Percentiles rank a stretch among this genome's conserved stretches.
Conservation (phyloP, 2,797 vertebrate genomes). For the Coregonus suidteri region DNA sequence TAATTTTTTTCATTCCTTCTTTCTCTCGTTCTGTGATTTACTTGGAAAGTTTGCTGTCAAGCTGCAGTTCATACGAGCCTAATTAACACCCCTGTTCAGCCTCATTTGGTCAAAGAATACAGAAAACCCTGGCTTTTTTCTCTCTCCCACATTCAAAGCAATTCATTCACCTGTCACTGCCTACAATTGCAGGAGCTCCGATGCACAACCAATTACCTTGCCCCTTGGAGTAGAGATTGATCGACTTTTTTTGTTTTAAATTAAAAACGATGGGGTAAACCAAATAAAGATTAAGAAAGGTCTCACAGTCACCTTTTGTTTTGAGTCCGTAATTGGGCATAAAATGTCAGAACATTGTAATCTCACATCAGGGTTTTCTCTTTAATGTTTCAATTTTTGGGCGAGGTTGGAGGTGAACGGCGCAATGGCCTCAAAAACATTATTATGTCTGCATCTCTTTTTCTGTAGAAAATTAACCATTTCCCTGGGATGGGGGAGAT, state of each 20-base stretch:
- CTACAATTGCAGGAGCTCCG: slow-evolving; percentile 71
- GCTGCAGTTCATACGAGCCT: slow-evolving; percentile 78
- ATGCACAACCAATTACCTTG: slow-evolving; percentile 87
- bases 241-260: slow-evolving; percentile 70
- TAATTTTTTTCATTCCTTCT: neutral
- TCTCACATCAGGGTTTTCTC: slow-evolving; percentile 77
- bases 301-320: slow-evolving; percentile 82
- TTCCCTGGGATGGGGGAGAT: slow-evolving; percentile 99
- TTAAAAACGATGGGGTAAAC: slow-evolving; percentile 74
- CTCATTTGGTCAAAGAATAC: slow-evolving; percentile 84
- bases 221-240: slow-evolving; percentile 80
- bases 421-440: slow-evolving; percentile 75
- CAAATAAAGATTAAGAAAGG: slow-evolving; percentile 82
- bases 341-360: slow-evolving; percentile 84
- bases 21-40: slow-evolving; percentile 51
- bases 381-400: slow-evolving; percentile 75
- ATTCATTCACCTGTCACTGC: slow-evolving; percentile 84
- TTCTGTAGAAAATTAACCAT: slow-evolving; percentile 97
- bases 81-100: slow-evolving; percentile 83
- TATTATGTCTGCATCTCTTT: slow-evolving; percentile 79
- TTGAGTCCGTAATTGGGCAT: slow-evolving; percentile 84
- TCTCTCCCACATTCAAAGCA: slow-evolving; percentile 74
- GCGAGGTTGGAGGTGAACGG: slow-evolving; percentile 71
- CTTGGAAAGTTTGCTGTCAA: slow-evolving; percentile 78
- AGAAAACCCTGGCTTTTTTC: slow-evolving; percentile 67